Conservation (phyloP, 2,113 vertebrate genomes). For the Paramisgurnus dabryanus region DNA sequence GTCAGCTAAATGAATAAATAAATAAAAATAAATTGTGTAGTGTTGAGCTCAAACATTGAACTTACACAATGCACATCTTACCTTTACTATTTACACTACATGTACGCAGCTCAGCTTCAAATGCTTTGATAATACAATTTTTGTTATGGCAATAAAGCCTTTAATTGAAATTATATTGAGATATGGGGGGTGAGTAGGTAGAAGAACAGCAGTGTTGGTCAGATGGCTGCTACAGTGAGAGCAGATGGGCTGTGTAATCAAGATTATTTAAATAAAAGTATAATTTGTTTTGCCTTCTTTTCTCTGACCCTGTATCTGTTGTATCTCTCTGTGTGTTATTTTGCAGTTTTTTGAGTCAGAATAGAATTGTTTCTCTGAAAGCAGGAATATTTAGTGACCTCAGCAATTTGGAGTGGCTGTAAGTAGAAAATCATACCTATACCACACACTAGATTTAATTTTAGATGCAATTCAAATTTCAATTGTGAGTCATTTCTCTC, state of each 20-base stretch:
- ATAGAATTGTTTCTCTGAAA: slow-evolving; percentile 62
- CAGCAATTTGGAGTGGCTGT: slow-evolving; percentile 67
- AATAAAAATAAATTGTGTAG: too few relatives aligned
- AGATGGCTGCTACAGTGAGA: neutral
- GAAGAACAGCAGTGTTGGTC: neutral
- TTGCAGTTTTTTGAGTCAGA: slow-evolving; percentile 68
- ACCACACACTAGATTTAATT: neutral
- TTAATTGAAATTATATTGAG: neutral
- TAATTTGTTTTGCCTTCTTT: neutral
- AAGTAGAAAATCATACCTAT: slow-evolving; percentile 46
- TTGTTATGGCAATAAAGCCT: too few relatives aligned
- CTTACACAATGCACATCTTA: neutral
- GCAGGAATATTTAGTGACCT: slow-evolving; percentile 65
- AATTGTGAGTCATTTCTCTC: neutral
- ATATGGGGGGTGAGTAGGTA: neutral
- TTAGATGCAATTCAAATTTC: neutral
- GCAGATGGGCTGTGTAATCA: neutral
- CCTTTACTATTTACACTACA: too few relatives aligned
- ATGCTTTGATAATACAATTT: too few relatives aligned
- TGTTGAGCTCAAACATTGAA: neutral
- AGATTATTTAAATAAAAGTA: neutral
- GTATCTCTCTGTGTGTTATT: neutral
- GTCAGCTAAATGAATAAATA: too few relatives aligned
- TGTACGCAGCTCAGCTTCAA: too few relatives aligned
- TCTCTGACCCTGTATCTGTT: neutral